These are phyloP conservation scores for Thera britannica DNA, from an alignment of 2,888 invertebrate genomes.

Conservation along the genomic window DNA sequence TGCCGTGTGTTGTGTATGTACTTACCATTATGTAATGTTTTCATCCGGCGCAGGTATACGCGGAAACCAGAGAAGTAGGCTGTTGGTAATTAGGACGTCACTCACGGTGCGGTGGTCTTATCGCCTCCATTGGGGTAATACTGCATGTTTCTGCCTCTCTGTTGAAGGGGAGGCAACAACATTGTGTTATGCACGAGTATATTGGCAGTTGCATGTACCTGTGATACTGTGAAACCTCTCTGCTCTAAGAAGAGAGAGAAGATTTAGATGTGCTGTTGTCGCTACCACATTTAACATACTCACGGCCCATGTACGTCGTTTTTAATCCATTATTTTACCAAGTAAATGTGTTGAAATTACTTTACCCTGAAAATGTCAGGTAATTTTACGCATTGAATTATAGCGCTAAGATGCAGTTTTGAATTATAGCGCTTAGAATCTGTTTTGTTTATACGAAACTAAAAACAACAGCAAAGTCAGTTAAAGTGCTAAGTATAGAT, in stretches of 20 bases:
- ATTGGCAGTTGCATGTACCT: background rate
- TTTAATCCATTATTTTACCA: too few species aligned
- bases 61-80: slow-evolving; percentile 1
- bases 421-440: background rate
- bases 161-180: background rate
- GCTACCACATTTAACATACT: too few species aligned
- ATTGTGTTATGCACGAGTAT: background rate
- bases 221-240: too few species aligned
- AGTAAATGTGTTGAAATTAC: too few species aligned
- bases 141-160: background rate
- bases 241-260: too few species aligned
- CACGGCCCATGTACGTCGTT: too few species aligned
- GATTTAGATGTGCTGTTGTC: too few species aligned
- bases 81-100: slow-evolving; percentile 2
- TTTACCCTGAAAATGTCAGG: too few species aligned
- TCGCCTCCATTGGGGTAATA: background rate
- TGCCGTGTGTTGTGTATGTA: background rate
- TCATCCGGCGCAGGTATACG: background rate
- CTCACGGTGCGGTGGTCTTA: background rate
- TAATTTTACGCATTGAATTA: too few species aligned
- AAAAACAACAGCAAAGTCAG: background rate
- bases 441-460: background rate
- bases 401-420: background rate
- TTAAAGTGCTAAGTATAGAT: background rate
- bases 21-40: background rate